A percentile compares a stretch with the other conserved stretches of the same genome.
These are phyloP conservation scores for Calliphora vomitoria DNA, from an alignment of 2,888 invertebrate species.

Conservation along the genomic window DNA sequence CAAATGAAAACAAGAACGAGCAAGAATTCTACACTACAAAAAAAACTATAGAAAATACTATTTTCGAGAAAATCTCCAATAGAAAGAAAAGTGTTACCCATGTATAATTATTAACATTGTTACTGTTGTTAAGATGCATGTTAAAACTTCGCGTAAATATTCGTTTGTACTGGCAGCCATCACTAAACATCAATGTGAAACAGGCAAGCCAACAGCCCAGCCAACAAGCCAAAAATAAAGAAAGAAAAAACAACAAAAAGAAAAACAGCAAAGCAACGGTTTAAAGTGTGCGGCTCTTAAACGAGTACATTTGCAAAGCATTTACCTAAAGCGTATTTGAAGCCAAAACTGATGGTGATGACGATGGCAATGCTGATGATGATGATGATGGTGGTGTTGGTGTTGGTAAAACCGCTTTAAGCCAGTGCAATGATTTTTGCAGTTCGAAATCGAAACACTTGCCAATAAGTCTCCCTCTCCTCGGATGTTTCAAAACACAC, in stretches of 20 bases:
- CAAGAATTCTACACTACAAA: background rate
- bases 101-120: conserved; percentile 33
- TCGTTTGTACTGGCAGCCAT: conserved; percentile 45
- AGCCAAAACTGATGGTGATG: conserved; percentile 40
- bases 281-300: conserved; percentile 48
- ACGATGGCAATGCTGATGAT: background rate
- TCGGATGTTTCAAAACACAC: conserved; percentile 47
- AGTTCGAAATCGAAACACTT: conserved; percentile 67
- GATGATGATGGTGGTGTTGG: conserved; percentile 9
- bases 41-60: background rate
- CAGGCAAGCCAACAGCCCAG: background rate
- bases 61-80: conserved; percentile 4
- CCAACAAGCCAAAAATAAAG: background rate
- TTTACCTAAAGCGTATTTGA: conserved; percentile 52
- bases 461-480: conserved; percentile 65
- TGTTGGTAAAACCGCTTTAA: conserved; percentile 63
- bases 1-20: background rate
- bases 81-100: conserved; percentile 30
- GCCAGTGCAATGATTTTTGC: conserved; percentile 49
- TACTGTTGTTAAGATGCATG: conserved; percentile 43
- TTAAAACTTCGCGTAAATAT: conserved; percentile 42
- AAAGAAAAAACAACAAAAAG: too few species aligned
- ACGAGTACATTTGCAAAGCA: conserved; percentile 51
- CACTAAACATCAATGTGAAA: conserved; percentile 39
- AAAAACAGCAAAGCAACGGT: conserved; percentile 34